Evolutionary conservation across 1,140 invertebrate species (phyloP).

Genomic region (Eufriesea mexicana): DNA sequence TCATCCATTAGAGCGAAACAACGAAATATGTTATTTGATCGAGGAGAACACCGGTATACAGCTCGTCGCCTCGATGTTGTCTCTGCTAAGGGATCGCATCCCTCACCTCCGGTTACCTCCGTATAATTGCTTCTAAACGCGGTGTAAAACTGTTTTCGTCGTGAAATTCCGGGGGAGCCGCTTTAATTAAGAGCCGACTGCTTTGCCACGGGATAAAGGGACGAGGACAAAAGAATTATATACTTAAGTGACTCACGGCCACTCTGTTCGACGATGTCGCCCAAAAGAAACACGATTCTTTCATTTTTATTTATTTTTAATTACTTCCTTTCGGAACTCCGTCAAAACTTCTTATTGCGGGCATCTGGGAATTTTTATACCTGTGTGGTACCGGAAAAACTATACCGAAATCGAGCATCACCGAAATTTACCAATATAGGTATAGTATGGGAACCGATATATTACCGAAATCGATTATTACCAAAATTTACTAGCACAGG

Average conservation of each 20-base stretch:
- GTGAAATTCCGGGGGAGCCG: not conserved
- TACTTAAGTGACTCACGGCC: not conserved
- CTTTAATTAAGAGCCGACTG: conserved; percentile 48
- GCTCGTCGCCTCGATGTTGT: not conserved
- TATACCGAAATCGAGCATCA: no score
- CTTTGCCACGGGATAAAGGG: not conserved
- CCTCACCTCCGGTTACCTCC: not conserved
- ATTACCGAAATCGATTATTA: no score
- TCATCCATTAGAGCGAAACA: not conserved
- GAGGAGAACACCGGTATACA: conserved; percentile 20
- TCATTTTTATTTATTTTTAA: no score
- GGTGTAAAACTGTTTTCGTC: conserved; percentile 44
- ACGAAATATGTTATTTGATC: not conserved
- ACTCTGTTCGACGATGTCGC: not conserved
- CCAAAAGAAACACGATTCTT: not conserved
- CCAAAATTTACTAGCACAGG: no score
- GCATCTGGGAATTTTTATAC: no score
- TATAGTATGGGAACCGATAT: no score
- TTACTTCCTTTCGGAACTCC: no score
- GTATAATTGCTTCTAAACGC: conserved; percentile 50
- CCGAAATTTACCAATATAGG: no score
- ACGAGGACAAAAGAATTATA: conserved; percentile 14
- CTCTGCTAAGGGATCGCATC: conserved; percentile 31
- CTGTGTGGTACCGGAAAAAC: no score
- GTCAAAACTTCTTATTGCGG: no score